Base-by-base conservation (phyloP, 2,797 vertebrate species). In the Gymnoscopelus microlampas region DNA sequence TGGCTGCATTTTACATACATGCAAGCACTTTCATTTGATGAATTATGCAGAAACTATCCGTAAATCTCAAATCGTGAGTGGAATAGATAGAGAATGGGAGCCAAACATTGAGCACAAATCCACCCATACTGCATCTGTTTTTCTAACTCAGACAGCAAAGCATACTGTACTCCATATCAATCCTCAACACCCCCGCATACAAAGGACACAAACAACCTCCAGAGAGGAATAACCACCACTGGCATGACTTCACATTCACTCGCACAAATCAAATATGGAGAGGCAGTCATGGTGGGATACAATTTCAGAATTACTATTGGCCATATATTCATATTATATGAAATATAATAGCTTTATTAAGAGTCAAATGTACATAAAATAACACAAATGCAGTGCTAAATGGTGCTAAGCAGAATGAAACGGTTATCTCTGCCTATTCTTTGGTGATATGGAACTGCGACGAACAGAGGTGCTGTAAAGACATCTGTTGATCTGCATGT, bases 91-190 rank as follows among this genome's bases (percentile, higher is more conserved):
- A 79, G 73, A 72, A 65, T 39, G 56, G 68, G 70, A 67, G 15
- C 55, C 77, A 83, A 87, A 87, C 62, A 69, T 51, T 72, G 75
- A 80, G 78, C 57, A 55, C 66, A 53, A 79, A 76, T 76, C 60
- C 82, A 72, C 48, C 80, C 56, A 69, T 51, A 78, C 77, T 14
- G 60, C 19, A 47, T 65, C 19, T 51, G 57, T 62, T 69, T 65
- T 50, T 24, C 71, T 12, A 57, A 29, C 64, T 66, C 51, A 68
- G 39, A 64, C 59, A 63, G 62, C 8, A 53, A 59, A 49, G 62
- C 66, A 83, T 3, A 66, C 15, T 55, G 47, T 24, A n/a, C n/a
- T 15, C n/a, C n/a, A 39, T 12, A 26, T 69, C 53, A 3, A 5
- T 61, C 39, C 47, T 1, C 8, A 19, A 66, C 32, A 54, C n/a